Base-by-base conservation (phyloP, 2,113 vertebrate genomes). In the Enhydra lutris region DNA sequence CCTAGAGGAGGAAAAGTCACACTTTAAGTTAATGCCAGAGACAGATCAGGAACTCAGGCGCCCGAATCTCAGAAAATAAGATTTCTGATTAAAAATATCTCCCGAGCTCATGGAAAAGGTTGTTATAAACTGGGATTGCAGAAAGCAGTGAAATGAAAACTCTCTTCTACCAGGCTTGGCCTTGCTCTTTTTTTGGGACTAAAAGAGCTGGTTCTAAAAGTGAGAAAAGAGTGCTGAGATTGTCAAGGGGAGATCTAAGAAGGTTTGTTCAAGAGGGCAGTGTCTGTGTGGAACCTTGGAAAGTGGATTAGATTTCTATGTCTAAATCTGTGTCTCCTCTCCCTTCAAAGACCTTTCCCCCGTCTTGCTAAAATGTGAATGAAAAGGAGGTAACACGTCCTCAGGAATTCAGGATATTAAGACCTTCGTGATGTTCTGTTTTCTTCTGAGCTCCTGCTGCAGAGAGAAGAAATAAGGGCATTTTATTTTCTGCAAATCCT, bases 241-340 rank as follows among this genome's bases (percentile, higher is more conserved):
- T 36, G 17, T 55, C 5, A 12, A 57, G 89, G 39, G 31, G 55
- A 23, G 71, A 52, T n/a, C 74, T 34, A 34, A 52, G 74, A 15
- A 81, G 17, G 47, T 24, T 85, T 47, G 67, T 23, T 57, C 8
- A 47, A 15, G 73, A 90, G 36, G 42, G 23, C 20, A 24, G 52
- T 55, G 2, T 78, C 89, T 91, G 67, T 1, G 15, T 82, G 92
- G 65, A 86, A n/a, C 52, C 59, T 92, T 52, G 52, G 63, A 89
- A 89, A 85, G 24, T 31, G 20, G 29, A 85, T 36, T 83, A 12
- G 26, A 45, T 92, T 95, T 89, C 95, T 98, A 95, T 97, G 98
- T 98, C 98, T 98, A 98, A 97, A 97, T 98, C 97, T 97, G 90
- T 97, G 88, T 98, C 96, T 98, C 96, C 97, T 98, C 95, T 93